These are phyloP conservation scores for Gorsachius magnificus DNA, from an alignment of 2,797 vertebrate genomes.

Conservation along the genomic window DNA sequence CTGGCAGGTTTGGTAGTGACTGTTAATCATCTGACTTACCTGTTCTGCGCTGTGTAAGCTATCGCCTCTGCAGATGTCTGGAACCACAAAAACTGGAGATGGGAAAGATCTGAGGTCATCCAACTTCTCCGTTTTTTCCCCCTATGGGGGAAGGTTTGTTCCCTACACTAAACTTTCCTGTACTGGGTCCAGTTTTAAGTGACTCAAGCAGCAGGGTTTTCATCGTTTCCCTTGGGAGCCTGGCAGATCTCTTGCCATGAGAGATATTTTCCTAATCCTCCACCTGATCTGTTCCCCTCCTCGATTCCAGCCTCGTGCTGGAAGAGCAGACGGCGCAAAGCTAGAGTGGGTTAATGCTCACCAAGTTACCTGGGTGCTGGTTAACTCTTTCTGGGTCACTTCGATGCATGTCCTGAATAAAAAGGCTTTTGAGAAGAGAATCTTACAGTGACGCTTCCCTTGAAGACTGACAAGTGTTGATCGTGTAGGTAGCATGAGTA, in stretches of 20 bases:
- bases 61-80: neutral
- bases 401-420: neutral
- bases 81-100: neutral
- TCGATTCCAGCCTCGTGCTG: neutral
- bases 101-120: conserved; percentile 2
- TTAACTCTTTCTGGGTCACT: neutral
- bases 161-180: conserved; percentile 45
- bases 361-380: accelerated
- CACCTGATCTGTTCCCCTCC: neutral
- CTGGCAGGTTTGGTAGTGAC: neutral
- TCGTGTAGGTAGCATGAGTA: accelerated
- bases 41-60: neutral
- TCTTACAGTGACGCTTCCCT: accelerated
- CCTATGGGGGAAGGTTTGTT: neutral
- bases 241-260: neutral
- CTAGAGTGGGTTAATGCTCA: neutral
- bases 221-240: neutral
- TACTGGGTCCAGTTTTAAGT: conserved; percentile 7
- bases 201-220: neutral
- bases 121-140: neutral
- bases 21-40: neutral
- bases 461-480: neutral
- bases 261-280: conserved; percentile 29
- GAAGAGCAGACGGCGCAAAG: neutral
- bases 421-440: neutral